phyloP scores from a whole-genome alignment of 1,140 invertebrate genomes.

The Bombus waltoni region DNA sequence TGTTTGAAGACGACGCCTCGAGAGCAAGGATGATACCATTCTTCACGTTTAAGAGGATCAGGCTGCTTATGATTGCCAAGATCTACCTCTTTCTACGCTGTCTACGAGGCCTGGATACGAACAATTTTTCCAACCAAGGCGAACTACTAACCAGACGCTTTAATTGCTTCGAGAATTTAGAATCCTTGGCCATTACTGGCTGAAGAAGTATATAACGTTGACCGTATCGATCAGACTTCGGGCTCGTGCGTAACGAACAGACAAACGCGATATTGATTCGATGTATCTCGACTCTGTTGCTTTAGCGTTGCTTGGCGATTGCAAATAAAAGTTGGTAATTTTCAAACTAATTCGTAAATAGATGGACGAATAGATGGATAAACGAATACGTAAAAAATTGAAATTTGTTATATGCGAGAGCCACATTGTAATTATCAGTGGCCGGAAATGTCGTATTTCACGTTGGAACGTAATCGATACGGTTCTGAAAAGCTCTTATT shows the following conservation, averaged over 20 bases:
- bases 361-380: no score
- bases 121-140: neutral
- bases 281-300: no score
- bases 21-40: slow-evolving; percentile 56
- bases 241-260: no score
- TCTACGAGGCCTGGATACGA: no score
- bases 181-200: accelerated
- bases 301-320: no score
- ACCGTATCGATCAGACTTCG: no score
- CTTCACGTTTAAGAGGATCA: slow-evolving; percentile 68
- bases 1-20: slow-evolving; percentile 60
- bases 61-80: slow-evolving; percentile 63
- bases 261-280: no score
- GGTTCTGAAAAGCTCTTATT: neutral
- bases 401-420: no score
- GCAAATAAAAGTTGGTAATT: no score
- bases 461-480: neutral
- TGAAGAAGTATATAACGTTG: neutral
- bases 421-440: neutral
- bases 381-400: no score
- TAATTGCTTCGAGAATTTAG: neutral
- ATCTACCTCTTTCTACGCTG: slow-evolving; percentile 17
- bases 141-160: neutral
- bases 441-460: neutral
- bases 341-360: no score